phyloP scores from a whole-genome alignment of 2,888 invertebrate species.

The Hylaea fasciaria region DNA sequence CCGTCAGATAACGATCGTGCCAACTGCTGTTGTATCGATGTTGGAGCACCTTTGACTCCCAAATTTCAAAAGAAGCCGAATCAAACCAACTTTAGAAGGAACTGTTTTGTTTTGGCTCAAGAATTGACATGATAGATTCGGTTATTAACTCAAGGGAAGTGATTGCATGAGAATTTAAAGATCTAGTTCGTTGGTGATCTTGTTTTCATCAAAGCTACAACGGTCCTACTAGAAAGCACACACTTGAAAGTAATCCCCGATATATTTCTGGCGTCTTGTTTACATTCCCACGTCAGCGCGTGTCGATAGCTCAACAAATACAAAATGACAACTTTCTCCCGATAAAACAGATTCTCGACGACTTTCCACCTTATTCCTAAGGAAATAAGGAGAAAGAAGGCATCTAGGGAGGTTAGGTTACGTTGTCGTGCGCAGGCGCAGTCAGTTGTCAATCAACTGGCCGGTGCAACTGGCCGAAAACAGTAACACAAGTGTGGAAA shows the following conservation, averaged over 20 bases:
- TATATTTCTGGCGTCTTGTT: slow-evolving; percentile 66
- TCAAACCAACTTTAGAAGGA: too few species aligned
- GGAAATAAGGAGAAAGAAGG: slow-evolving; percentile 25
- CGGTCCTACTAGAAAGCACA: slow-evolving; percentile 42
- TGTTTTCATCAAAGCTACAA: slow-evolving; percentile 35
- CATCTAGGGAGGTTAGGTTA: slow-evolving; percentile 18
- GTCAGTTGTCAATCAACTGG: slow-evolving; percentile 67
- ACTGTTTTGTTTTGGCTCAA: too few species aligned
- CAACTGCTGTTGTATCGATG: slow-evolving; percentile 31
- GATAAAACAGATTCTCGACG: slow-evolving; percentile 29
- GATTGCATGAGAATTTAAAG: too few species aligned
- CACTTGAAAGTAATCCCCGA: slow-evolving; percentile 57
- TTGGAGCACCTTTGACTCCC: slow-evolving; percentile 7
- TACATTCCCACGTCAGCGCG: slow-evolving; percentile 78
- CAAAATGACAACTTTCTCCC: slow-evolving; percentile 44
- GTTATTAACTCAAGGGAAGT: too few species aligned
- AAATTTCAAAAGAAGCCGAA: too few species aligned
- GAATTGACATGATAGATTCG: too few species aligned
- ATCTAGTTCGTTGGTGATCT: not conserved
- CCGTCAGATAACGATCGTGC: slow-evolving; percentile 54
- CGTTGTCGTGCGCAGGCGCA: slow-evolving; percentile 46
- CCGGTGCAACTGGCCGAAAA: slow-evolving; percentile 52
- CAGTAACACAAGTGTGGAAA: slow-evolving; percentile 49
- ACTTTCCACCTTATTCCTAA: slow-evolving; percentile 48
- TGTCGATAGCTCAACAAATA: slow-evolving; percentile 64